Base-by-base conservation (phyloP, 2,888 invertebrate genomes). In the Drosophila nr. perissopoda region DNA sequence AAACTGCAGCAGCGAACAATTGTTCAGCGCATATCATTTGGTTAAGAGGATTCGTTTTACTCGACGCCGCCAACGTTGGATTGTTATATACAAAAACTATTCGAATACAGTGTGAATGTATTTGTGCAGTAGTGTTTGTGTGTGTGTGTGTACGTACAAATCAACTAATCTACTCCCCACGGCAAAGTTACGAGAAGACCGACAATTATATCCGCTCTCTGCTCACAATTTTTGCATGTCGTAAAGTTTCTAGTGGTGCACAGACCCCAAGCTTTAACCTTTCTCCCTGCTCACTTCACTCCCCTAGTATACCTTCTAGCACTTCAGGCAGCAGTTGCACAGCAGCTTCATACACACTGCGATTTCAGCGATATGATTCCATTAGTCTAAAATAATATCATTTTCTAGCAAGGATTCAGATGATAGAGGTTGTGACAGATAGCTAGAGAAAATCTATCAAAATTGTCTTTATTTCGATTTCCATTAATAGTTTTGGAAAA, bases 21-120 rank as follows among this genome's bases (percentile, higher is more conserved):
- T 85, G 85, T 89, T 83, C 83, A 75, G 89, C 74, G 91, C 91
- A 89, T 91, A 91, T 91, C 91, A 91, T 91, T 91, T 91, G 86
- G 92, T 91, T 91, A 91, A 91, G 91, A 91, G 91, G 91, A 87
- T 91, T 91, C 89, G 80, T 80, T 88, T 82, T 89, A 69, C 83
- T 78, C 89, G 68, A 56, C 69, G 70, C 75, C 68, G 69, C 73
- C 58, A 60, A 64, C 72, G 74, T 75, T 27, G 75, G 63, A 75
- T 70, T 65, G 64, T 42, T 70, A 64, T 67, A 60, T 72, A 60
- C 67, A 34, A 70, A 70, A 76, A 63, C 68, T 60, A 76, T 76
- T 72, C 46, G 51, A 49, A 29, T 58, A 34, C 54, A 46, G 16
- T 34, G 5, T 63, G 7, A 59, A 13, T 62, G 38, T 59, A n/a